Evolutionary conservation across 2,888 invertebrate genomes (phyloP).

Genomic region (Phaonia tiefii): DNA sequence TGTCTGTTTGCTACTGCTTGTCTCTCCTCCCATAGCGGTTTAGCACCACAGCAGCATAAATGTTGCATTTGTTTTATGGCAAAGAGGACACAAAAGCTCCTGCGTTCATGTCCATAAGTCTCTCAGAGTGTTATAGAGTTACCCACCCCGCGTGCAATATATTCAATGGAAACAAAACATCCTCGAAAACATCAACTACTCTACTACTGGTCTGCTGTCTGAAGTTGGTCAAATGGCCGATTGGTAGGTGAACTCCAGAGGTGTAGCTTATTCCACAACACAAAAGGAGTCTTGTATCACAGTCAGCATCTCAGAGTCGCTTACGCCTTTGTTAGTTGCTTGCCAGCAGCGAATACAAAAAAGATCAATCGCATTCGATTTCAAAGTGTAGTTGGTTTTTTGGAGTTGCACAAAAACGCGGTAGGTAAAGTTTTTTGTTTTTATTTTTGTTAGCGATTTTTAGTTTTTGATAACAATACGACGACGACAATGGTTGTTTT

Average conservation of each 20-base stretch:
- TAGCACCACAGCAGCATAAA: conserved; percentile 47
- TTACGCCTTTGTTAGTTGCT: conserved; percentile 36
- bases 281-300: not conserved
- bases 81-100: conserved; percentile 65
- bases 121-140: conserved; percentile 18
- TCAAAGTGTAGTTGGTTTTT: conserved; percentile 69
- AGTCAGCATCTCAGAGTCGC: no score
- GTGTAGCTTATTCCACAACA: not conserved
- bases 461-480: conserved; percentile 61
- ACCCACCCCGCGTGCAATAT: not conserved
- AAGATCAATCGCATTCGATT: conserved; percentile 79
- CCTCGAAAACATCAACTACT: conserved; percentile 57
- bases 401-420: conserved; percentile 71
- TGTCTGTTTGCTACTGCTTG: conserved; percentile 9
- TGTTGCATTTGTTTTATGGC: conserved; percentile 63
- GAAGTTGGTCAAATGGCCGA: not conserved
- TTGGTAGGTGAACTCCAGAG: not conserved
- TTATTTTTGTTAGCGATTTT: conserved; percentile 58
- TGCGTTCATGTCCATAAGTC: conserved; percentile 42
- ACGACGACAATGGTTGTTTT: conserved; percentile 24
- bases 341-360: conserved; percentile 38
- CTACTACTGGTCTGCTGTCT: conserved; percentile 36
- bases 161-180: conserved; percentile 35
- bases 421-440: conserved; percentile 75
- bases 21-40: conserved; percentile 5